Percentiles rank a stretch among this genome's conserved stretches.
phyloP scores from a whole-genome alignment of 2,113 vertebrate genomes.

The Rhea americana region DNA sequence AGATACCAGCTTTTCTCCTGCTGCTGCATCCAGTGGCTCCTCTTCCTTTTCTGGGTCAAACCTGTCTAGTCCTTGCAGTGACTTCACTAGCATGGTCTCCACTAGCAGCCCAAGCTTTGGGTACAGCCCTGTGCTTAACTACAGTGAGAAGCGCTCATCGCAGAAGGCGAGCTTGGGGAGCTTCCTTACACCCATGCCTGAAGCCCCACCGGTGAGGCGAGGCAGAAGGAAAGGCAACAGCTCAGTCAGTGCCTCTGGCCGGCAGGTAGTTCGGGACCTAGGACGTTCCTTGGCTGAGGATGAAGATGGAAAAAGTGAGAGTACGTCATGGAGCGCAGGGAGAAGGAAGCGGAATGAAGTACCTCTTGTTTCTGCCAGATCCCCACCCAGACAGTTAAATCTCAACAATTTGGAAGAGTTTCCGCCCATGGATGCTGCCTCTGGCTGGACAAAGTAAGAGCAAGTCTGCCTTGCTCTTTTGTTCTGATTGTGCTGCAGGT shows the following conservation, averaged over 20 bases:
- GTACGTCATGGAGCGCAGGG: constrained; percentile 22
- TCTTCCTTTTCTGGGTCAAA: constrained; percentile 53
- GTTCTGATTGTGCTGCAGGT: background rate
- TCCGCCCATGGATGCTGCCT: constrained; percentile 86
- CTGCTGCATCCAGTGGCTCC: constrained; percentile 25
- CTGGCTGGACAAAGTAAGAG: constrained; percentile 79
- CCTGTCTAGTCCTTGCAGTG: constrained; percentile 55
- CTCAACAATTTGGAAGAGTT: constrained; percentile 96
- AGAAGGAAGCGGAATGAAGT: constrained; percentile 70
- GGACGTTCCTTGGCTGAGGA: constrained; percentile 78
- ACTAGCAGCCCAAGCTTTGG: constrained; percentile 81
- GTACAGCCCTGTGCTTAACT: constrained; percentile 63
- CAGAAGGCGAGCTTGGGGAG: constrained; percentile 83
- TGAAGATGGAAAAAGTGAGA: constrained; percentile 69
- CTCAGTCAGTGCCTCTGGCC: background rate
- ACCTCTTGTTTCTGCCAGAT: constrained; percentile 67
- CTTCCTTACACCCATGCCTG: constrained; percentile 78
- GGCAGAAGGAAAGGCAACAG: constrained; percentile 77
- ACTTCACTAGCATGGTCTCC: constrained; percentile 57
- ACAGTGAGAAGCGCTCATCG: constrained; percentile 71
- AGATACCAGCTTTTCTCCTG: constrained; percentile 28
- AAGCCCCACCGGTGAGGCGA: constrained; percentile 71
- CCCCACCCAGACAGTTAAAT: constrained; percentile 81
- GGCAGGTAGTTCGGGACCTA: constrained; percentile 72
- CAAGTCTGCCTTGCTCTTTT: background rate